phyloP scores from a whole-genome alignment of 2,888 invertebrate genomes.

The Mycalesis mineus region DNA sequence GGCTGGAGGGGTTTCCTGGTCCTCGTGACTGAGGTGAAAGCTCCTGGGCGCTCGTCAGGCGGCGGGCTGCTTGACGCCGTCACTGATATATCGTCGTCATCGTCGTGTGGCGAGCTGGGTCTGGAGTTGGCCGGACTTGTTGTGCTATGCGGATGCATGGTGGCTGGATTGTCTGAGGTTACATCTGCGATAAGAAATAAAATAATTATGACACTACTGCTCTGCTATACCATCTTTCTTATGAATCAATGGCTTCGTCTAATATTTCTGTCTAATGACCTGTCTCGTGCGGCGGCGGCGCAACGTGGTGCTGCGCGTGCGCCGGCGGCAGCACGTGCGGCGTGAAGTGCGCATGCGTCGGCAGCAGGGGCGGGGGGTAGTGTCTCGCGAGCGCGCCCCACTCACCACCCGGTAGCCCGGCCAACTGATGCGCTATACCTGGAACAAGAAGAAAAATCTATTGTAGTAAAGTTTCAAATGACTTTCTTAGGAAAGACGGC shows the following conservation, averaged over 20 bases:
- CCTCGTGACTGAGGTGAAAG: constrained; percentile 74
- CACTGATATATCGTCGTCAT: constrained; percentile 82
- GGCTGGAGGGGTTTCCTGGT: constrained; percentile 68
- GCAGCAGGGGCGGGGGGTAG: constrained; percentile 69
- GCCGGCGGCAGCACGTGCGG: constrained; percentile 75
- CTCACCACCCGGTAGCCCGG: constrained; percentile 82
- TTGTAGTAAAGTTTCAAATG: no score
- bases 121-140: constrained; percentile 83
- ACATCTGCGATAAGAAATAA: constrained; percentile 49
- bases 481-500: no score
- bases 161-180: constrained; percentile 62
- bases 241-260: no score
- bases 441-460: constrained; percentile 25
- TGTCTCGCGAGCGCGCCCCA: constrained; percentile 83
- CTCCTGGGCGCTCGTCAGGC: constrained; percentile 73
- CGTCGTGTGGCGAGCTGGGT: constrained; percentile 77
- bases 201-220: no score
- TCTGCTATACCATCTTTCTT: no score
- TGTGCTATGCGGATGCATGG: constrained; percentile 82
- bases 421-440: constrained; percentile 87
- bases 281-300: constrained; percentile 76
- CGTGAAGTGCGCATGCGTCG: constrained; percentile 77
- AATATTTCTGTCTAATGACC: constrained; percentile 39
- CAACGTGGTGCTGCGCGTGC: constrained; percentile 70
- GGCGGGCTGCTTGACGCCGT: constrained; percentile 78